Percentiles rank a stretch among this genome's conserved stretches.
phyloP scores from a whole-genome alignment of 1,140 invertebrate species.

The Euglossa dilemma region DNA sequence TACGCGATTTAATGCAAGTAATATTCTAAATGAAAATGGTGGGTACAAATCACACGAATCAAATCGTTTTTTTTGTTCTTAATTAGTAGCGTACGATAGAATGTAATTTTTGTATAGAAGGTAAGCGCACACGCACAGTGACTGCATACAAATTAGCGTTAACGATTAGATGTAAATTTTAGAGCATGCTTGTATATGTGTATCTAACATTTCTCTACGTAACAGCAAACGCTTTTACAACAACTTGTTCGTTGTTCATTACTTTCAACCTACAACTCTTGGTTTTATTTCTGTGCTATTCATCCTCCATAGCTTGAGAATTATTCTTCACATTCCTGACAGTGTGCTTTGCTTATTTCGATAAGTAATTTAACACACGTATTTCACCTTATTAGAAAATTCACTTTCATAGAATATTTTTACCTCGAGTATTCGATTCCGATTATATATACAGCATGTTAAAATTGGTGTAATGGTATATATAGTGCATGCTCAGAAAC shows the following conservation, averaged over 20 bases:
- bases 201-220: neutral
- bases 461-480: constrained; percentile 72
- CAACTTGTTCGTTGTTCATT: neutral
- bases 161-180: neutral
- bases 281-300: neutral
- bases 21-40: neutral
- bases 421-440: neutral
- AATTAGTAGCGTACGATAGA: neutral
- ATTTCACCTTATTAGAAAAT: neutral
- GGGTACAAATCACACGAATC: neutral
- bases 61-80: neutral
- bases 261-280: neutral
- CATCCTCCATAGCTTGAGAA: neutral
- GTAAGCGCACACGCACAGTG: constrained; percentile 15
- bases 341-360: neutral
- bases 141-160: neutral
- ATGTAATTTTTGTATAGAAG: constrained; percentile 7
- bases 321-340: neutral
- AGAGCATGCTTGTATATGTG: neutral
- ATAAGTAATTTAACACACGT: neutral
- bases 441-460: constrained; percentile 63
- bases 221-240: constrained; percentile 10
- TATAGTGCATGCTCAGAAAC: constrained; percentile 78
- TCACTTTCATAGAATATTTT: neutral
- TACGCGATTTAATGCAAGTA: neutral